Evolutionary conservation across 1,140 invertebrate species (phyloP).

Genomic region (Goniozus legneri): DNA sequence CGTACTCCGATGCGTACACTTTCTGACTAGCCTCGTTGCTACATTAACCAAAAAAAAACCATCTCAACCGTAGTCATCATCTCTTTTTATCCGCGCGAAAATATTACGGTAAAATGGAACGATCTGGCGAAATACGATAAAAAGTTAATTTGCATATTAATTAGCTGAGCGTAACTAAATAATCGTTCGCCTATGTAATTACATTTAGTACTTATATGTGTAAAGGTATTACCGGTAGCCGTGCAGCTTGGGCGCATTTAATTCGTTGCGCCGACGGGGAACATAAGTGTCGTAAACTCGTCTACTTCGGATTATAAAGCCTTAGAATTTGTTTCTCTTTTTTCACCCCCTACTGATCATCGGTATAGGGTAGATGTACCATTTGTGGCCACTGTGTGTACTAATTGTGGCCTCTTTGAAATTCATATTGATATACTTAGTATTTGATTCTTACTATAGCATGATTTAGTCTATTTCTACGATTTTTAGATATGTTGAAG

Average conservation of each 20-base stretch:
- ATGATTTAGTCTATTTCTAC: too few species aligned
- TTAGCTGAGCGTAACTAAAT: slow-evolving; percentile 33
- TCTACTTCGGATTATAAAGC: slow-evolving; percentile 7
- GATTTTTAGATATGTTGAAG: too few species aligned
- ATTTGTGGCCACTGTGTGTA: too few species aligned
- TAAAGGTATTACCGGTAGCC: too few species aligned
- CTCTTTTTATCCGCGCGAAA: slow-evolving; percentile 1
- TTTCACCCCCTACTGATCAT: too few species aligned
- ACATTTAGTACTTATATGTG: too few species aligned
- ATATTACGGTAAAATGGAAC: neutral
- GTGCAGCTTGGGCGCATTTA: too few species aligned
- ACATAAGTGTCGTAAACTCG: slow-evolving; percentile 16
- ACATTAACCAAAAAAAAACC: neutral
- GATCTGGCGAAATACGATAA: slow-evolving; percentile 3
- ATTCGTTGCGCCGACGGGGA: slow-evolving; percentile 10
- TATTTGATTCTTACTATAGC: too few species aligned
- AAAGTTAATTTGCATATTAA: slow-evolving; percentile 33
- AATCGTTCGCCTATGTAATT: slow-evolving; percentile 35
- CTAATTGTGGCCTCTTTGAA: too few species aligned
- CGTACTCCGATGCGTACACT: slow-evolving; percentile 6
- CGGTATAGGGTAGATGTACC: too few species aligned
- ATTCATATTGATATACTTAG: too few species aligned
- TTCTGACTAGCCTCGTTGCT: neutral
- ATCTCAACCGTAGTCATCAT: slow-evolving; percentile 2
- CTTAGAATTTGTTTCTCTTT: too few species aligned